Evolutionary conservation across 2,113 vertebrate species (phyloP).

Genomic region (Toxostoma redivivum): DNA sequence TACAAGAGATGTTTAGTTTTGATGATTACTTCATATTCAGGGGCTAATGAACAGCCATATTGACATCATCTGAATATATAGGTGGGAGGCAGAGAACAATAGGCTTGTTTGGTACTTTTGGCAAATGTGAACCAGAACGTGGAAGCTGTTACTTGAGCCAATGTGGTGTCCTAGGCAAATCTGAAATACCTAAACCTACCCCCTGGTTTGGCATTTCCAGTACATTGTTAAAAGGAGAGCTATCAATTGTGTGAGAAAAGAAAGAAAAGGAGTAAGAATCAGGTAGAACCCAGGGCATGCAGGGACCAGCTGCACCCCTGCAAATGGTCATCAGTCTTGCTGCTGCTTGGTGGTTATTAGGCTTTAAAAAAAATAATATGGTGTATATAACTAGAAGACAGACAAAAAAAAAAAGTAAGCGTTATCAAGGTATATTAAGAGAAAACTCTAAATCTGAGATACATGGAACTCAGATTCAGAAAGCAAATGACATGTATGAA

Average conservation of each 20-base stretch:
- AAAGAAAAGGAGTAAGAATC: background rate
- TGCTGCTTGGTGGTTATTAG: background rate
- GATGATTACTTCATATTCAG: background rate
- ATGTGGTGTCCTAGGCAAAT: background rate
- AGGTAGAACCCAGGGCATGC: background rate
- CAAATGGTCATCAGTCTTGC: background rate
- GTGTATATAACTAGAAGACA: background rate
- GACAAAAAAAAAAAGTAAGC: background rate
- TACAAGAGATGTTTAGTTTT: background rate
- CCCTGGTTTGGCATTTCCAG: background rate
- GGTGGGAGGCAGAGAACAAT: background rate
- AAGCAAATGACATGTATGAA: background rate
- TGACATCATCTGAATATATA: background rate
- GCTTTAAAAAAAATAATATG: background rate
- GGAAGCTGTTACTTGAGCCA: background rate
- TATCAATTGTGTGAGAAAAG: background rate
- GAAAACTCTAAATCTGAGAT: background rate
- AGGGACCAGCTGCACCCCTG: background rate
- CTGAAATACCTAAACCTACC: background rate
- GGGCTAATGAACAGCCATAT: background rate
- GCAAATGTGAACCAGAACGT: background rate
- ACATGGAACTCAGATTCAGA: background rate
- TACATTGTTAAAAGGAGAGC: background rate
- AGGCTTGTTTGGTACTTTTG: background rate
- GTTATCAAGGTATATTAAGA: background rate